Evolutionary conservation across 2,797 vertebrate genomes (phyloP).

Genomic region (Eospalax fontanierii): DNA sequence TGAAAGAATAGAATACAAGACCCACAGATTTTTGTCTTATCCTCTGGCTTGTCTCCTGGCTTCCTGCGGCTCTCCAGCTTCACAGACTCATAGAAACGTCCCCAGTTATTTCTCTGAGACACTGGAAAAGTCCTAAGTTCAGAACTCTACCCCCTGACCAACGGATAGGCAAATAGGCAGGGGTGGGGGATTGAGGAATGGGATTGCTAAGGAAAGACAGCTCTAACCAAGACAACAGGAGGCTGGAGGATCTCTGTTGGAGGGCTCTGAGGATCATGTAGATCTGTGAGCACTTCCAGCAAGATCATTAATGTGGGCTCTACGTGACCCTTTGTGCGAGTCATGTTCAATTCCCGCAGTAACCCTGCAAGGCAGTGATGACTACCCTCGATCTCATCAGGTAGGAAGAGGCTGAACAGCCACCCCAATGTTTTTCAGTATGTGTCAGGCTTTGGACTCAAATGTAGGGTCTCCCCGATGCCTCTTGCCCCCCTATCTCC

Average conservation of each 20-base stretch:
- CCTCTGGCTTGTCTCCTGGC: neutral
- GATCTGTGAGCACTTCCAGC: rapidly evolving
- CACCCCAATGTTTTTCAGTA: neutral
- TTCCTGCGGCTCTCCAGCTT: neutral
- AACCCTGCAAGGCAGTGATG: neutral
- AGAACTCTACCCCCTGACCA: neutral
- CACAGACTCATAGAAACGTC: neutral
- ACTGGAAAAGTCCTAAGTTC: neutral
- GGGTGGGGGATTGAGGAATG: too few species aligned
- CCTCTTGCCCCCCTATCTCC: neutral
- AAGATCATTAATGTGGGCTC: rapidly evolving
- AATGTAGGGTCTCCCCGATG: neutral
- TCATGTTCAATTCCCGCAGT: neutral
- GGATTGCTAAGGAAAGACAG: neutral
- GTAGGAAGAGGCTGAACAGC: neutral
- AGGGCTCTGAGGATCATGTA: neutral
- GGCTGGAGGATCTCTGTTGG: neutral
- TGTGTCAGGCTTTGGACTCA: neutral
- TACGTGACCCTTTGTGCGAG: neutral
- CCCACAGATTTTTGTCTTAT: too few species aligned
- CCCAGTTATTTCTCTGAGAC: neutral
- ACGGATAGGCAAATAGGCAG: neutral
- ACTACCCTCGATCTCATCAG: neutral
- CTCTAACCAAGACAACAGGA: neutral
- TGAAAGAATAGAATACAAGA: neutral